Evolutionary conservation across 2,888 invertebrate species (phyloP), one percentile per base, ranked within the genome.

Genomic region (Campopleginae sp.): DNA sequence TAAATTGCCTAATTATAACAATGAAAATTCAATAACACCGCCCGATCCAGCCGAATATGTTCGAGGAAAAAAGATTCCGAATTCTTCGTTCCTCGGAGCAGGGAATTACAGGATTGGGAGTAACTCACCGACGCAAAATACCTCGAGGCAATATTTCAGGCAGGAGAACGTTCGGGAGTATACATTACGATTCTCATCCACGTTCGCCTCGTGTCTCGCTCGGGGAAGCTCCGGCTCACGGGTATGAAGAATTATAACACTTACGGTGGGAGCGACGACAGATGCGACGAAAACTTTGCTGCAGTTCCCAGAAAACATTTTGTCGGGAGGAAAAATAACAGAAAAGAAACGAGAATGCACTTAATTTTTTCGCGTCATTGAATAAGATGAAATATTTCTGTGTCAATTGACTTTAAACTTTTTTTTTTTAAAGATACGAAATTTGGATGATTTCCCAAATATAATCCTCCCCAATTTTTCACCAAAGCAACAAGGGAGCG

Each of bases 81-180:
- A 44, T 68, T 68, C 38, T 54, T 38, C 33, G 54, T 23, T 51
- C 10, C 84, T 72, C 63, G 85, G 63, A 58, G 38, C 38, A 38
- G 14, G 65, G 46, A 72, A 82, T 75, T 82, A 54, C 65, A 68
- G 65, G 80, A 82, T 84, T 79, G 76, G 77, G 84, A 84, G 80
- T 82, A 70, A 86, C 76, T 63, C 80, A 12, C 12, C 23, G 79
- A 77, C 81, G 80, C 77, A 68, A 80, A 86, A 87, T 54, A 42
- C 65, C 84, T 78, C 33, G 38, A 31, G 77, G 79, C 78, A 70
- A 75, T 65, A 70, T 71, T 80, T 84, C 27, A 33, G 51, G 44
- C 31, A 54, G n/a, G 33, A 38, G 33, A 27, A 80, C 19, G 70
- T 65, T 79, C 70, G 38, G 46, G 61, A 17, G 48, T 42, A 23